Percentiles rank a stretch among this genome's conserved stretches.
These are phyloP conservation scores for Edolisoma coerulescens DNA, from an alignment of 2,113 vertebrate species.

Conservation along the genomic window DNA sequence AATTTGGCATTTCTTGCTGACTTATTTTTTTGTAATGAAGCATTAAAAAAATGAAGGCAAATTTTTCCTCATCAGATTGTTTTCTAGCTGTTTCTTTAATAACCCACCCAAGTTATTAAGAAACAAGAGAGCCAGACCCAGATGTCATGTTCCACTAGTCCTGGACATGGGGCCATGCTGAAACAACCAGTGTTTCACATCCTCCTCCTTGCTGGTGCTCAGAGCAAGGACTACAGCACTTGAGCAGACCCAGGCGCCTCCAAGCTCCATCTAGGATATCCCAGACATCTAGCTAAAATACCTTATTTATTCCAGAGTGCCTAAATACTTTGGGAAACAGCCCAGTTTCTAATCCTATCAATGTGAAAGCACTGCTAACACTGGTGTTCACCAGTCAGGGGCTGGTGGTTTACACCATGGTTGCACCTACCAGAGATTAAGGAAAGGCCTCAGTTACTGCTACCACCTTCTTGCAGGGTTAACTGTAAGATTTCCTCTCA, in stretches of 20 bases:
- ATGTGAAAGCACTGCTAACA: not conserved
- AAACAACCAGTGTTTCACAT: not conserved
- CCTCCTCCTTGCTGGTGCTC: not conserved
- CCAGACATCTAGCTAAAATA: not conserved
- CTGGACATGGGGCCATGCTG: not conserved
- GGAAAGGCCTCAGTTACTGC: not conserved
- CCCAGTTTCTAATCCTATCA: not conserved
- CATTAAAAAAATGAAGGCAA: not conserved
- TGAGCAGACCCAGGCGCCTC: not conserved
- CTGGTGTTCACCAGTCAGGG: not conserved
- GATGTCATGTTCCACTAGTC: not conserved
- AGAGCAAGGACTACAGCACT: not conserved
- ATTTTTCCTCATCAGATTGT: not conserved
- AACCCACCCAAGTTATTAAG: not conserved
- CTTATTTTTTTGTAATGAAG: not conserved
- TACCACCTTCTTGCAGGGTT: not conserved
- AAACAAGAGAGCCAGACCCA: not conserved
- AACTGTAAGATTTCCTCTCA: not conserved
- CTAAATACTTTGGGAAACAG: not conserved
- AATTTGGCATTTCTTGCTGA: not conserved
- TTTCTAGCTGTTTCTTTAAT: not conserved
- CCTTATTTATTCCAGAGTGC: not conserved
- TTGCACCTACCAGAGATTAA: not conserved
- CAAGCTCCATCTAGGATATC: not conserved
- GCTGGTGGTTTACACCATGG: not conserved